Evolutionary conservation across 2,888 invertebrate genomes (phyloP), one percentile per base, ranked within the genome.

Genomic region (Mythimna lalbum): DNA sequence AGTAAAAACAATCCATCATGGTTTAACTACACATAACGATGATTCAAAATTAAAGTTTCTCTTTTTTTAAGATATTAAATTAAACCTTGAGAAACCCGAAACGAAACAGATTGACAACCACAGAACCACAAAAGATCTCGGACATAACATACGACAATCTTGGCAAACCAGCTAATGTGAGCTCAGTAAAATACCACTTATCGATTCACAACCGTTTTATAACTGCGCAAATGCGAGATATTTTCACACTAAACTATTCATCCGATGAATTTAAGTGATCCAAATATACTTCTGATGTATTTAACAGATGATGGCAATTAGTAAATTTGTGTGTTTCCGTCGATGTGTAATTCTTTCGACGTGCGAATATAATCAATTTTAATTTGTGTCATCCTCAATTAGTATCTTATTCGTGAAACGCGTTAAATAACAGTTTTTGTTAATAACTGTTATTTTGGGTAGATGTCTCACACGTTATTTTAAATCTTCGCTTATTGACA

Each of bases 341-440:
- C 75, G 63, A 63, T 50, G 52, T 69, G 64, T 74, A 67, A 79
- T 75, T 79, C 69, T 68, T 79, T 78, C 67, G 57, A 52, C 62
- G 73, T 63, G 67, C 78, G 27, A 75, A 71, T 52, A 79, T 71
- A 60, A 79, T 75, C 63, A 71, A 68, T 79, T 75, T 82, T 71
- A 82, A 80, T 80, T 59, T 69, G 63, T 50, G 72, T 76, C 69
- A 82, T 82, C 64, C 80, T 65, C 76, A 80, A 81, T 81, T 81
- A 81, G 56, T 66, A 49, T 64, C 52, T 63, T 50, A 57, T 66
- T 57, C 33, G 55, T 47, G 59, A 53, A 49, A 49, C 47, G 47
- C 47, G 47, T 49, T 49, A 49, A 49, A 66, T 63, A 63, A 59
- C 63, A 56, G 27, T 73, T 73, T 73, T 63, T 61, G 55, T 53